Evolutionary conservation across 1,140 invertebrate species (phyloP), one percentile per base, ranked within the genome.

Genomic region (Pteromalus puparum): DNA sequence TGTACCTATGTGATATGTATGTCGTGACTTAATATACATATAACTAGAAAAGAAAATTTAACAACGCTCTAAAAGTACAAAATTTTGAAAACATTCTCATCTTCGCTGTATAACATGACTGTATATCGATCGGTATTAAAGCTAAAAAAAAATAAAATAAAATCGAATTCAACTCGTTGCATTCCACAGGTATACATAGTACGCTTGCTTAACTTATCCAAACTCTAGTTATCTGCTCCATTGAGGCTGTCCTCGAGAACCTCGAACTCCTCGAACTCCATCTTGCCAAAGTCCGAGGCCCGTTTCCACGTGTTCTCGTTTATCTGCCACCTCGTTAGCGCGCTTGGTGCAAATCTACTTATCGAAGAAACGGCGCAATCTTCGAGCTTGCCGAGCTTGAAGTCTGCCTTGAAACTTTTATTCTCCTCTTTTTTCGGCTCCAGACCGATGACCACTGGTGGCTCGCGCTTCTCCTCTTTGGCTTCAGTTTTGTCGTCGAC

Each of bases 201-300:
- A 70, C 24, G 28, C 24, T 48, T 46, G 12, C 7, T 83, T 48
- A 48, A 68, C 0, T 24, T 28, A 84, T 48, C 15, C 26, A 87
- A 81, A 26, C 80, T 79, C 65, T 88, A 87, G 65, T 82, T 89
- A n/a, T 90, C 89, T 9, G 80, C 78, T 7, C 92, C 94, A 90
- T 94, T 95, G 87, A 95, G 91, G 91, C 94, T 95, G 90, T 95
- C 94, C 89, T 95, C 95, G 87, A 95, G 91, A 67, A 97, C 95
- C 92, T 97, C 96, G 86, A 97, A 97, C 85, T 96, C 95, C 91
- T 97, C 96, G 85, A 97, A 97, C 88, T 97, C 96, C 94, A 97
- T 97, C 86, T 97, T 96, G 10, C 95, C 95, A 87, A 96, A 95
- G 88, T 96, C 96, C 26, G 53, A 26, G 1, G 15, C 83, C 6